A percentile compares a stretch with the other conserved stretches of the same genome.
Evolutionary conservation across 2,888 invertebrate genomes (phyloP).

Genomic region (Cephus sareptanus): DNA sequence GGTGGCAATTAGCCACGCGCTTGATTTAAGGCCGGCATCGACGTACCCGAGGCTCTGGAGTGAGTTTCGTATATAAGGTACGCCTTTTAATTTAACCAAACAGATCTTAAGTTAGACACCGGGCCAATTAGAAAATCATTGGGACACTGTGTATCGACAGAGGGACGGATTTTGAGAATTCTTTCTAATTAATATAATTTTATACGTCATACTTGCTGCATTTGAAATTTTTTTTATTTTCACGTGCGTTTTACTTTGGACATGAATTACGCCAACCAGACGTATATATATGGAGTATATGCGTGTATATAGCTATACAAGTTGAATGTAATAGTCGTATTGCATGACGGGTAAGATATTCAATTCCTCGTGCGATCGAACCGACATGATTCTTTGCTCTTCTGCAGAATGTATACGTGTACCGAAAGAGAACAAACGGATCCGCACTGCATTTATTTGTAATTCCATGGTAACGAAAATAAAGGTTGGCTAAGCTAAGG

Average conservation of each 20-base stretch:
- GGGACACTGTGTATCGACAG: not conserved
- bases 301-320: no score
- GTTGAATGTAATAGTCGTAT: no score
- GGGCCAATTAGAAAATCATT: not conserved
- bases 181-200: not conserved
- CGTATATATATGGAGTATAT: no score
- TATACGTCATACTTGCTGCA: not conserved
- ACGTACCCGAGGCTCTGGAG: conserved; percentile 1
- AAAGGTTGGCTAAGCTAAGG: conserved; percentile 1
- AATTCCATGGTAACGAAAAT: not conserved
- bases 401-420: not conserved
- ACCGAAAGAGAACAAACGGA: not conserved
- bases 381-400: not conserved
- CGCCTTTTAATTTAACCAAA: not conserved
- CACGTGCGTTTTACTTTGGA: not conserved
- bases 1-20: conserved; percentile 28
- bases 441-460: not conserved
- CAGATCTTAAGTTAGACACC: not conserved
- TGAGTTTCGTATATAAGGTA: not conserved
- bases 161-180: not conserved
- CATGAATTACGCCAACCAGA: no score
- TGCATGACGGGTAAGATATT: not conserved
- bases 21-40: conserved; percentile 23
- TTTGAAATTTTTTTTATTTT: not conserved
- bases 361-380: not conserved